These are phyloP conservation scores for Paracentrotus lividus DNA, from an alignment of 53 echinoderm and acorn worm species.

Conservation along the genomic window DNA sequence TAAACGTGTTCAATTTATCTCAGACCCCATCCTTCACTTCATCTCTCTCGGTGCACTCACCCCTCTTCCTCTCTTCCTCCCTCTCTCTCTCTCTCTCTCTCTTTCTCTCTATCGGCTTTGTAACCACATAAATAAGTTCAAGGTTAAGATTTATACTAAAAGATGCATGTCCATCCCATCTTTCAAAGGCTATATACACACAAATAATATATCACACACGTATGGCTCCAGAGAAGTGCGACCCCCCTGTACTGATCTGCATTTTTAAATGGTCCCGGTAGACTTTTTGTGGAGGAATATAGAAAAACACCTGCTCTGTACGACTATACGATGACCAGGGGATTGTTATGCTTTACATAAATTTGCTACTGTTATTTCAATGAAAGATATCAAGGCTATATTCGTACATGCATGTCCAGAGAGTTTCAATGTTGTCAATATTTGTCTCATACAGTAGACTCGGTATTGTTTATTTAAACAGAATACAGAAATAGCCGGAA, in stretches of 20 bases:
- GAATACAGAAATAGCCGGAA: too few relatives aligned
- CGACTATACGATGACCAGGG: not conserved
- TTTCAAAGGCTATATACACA: not conserved
- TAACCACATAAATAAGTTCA: not conserved
- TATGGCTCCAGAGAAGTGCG: not conserved
- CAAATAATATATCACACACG: not conserved
- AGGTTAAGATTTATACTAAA: not conserved
- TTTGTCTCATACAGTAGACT: too few relatives aligned
- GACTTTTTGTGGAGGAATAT: not conserved
- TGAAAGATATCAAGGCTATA: too few relatives aligned
- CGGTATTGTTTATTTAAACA: too few relatives aligned
- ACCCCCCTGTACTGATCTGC: not conserved
- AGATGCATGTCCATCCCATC: not conserved
- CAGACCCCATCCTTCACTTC: not conserved
- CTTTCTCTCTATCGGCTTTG: not conserved
- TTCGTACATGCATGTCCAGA: too few relatives aligned
- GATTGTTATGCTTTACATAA: not conserved
- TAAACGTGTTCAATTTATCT: not conserved
- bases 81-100: conserved; percentile 6
- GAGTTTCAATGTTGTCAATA: too few relatives aligned
- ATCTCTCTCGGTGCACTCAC: not conserved
- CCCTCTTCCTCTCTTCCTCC: not conserved
- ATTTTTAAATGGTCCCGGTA: conserved; percentile 18
- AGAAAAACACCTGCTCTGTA: conserved; percentile 32
- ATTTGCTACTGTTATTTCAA: too few relatives aligned